Conservation (phyloP, 2,113 vertebrate genomes). For the Pithys albifrons region DNA sequence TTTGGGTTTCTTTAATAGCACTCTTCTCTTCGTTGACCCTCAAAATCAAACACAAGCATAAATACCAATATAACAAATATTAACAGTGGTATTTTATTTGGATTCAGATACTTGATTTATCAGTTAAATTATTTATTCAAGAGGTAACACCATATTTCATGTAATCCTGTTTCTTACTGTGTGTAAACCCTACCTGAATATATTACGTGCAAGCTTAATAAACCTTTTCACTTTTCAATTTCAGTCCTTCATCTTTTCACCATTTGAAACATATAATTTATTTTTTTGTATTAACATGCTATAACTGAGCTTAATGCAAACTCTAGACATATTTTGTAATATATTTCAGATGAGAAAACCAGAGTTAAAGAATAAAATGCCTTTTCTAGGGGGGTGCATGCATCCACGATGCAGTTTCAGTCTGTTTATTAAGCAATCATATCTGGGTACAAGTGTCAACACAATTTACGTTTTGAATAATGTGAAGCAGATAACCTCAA, state of each 20-base stretch:
- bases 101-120: background rate
- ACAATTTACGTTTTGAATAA: slow-evolving; percentile 71
- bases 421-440: slow-evolving; percentile 72
- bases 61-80: background rate
- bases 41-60: background rate
- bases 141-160: background rate
- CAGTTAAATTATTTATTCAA: background rate
- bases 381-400: background rate
- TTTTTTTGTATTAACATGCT: background rate
- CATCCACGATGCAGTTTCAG: slow-evolving; percentile 40
- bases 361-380: slow-evolving; percentile 10
- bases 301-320: background rate
- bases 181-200: background rate
- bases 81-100: background rate
- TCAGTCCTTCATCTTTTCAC: background rate
- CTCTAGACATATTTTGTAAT: background rate
- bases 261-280: background rate
- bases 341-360: background rate
- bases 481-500: slow-evolving; percentile 69
- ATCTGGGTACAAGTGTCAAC: slow-evolving; percentile 68
- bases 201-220: background rate
- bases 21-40: background rate
- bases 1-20: background rate
- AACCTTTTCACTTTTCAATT: background rate
- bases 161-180: background rate